A percentile compares a stretch with the other conserved stretches of the same genome.
These are phyloP conservation scores for Sesamia inferens DNA, from an alignment of 2,888 invertebrate species.

Conservation along the genomic window DNA sequence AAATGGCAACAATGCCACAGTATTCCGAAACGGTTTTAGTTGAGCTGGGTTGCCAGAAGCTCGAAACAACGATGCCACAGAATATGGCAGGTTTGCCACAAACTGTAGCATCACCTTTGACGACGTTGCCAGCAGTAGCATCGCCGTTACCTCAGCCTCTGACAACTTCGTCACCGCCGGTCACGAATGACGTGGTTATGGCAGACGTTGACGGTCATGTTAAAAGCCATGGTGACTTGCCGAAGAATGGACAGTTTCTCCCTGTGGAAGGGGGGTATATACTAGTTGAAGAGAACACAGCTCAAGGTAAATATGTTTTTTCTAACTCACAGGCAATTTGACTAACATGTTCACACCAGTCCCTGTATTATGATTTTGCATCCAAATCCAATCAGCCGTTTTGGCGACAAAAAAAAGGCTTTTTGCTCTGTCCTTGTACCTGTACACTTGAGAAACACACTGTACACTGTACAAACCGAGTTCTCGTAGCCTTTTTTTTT, in stretches of 20 bases:
- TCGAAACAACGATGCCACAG: conserved; percentile 17
- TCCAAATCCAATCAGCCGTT: too few species aligned
- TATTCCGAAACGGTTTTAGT: conserved; percentile 77
- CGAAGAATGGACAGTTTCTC: conserved; percentile 76
- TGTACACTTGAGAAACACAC: too few species aligned
- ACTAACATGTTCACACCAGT: too few species aligned
- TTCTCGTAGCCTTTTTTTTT: too few species aligned
- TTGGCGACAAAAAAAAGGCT: too few species aligned
- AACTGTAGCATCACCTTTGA: conserved; percentile 28
- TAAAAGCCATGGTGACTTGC: conserved; percentile 71
- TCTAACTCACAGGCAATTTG: too few species aligned
- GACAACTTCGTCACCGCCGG: conserved; percentile 18
- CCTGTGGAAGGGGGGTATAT: conserved; percentile 86
- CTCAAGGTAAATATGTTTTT: conserved; percentile 62
- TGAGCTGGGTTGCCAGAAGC: conserved; percentile 71
- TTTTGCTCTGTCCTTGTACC: too few species aligned
- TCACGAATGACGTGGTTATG: conserved; percentile 77
- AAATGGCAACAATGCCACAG: conserved; percentile 64
- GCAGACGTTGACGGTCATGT: conserved; percentile 73
- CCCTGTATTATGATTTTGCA: too few species aligned
- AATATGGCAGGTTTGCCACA: conserved; percentile 34
- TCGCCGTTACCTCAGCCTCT: conserved; percentile 19
- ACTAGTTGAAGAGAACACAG: conserved; percentile 75
- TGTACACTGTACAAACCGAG: too few species aligned
- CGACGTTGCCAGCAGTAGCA: conserved; percentile 20